Base-by-base conservation (phyloP, 2,113 vertebrate species). In the Melanostigma gelatinosum region DNA sequence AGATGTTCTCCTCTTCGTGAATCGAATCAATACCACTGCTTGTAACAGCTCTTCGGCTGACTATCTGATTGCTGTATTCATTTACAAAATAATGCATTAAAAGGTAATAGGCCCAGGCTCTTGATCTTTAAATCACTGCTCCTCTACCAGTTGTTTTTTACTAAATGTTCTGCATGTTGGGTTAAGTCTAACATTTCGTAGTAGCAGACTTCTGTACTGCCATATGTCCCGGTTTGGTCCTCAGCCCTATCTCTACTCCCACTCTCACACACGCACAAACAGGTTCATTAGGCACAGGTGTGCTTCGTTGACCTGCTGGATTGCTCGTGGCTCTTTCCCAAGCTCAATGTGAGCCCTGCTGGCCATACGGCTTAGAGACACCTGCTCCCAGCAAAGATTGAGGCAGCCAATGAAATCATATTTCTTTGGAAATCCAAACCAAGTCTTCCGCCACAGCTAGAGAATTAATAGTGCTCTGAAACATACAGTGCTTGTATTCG, bases 211-310 rank as follows among this genome's bases (percentile, higher is more conserved):
- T 24, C 50, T 57, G 46, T 34, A 38, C 48, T 60, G 46, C 34
- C 34, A 38, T 24, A 52, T 64, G 44, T 36, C 57, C n/a, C 18
- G 48, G 32, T 65, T 73, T 55, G n/a, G 60, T 54, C 50, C 54
- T 71, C 57, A 66, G 69, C 67, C 4, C 12, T 74, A 44, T 82
- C 60, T 48, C 12, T 34, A 29, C 75, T 60, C 64, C 9, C 1
- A 34, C 20, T 60, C 44, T 82, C 24, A 16, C 54, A 65, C 24
- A 62, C 16, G 80, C 15, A 15, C 73, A 75, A 72, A 85, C 52
- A 84, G 79, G 83, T 86, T 86, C 89, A 90, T 91, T 86, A 89
- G 85, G 72, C 79, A 79, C 79, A 88, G 88, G 88, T 92, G 86
- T 72, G 77, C 69, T 88, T 84, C 10, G 62, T 32, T 84, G 84